Conservation (phyloP, 2,888 invertebrate species). For the Drosophila anceps region DNA sequence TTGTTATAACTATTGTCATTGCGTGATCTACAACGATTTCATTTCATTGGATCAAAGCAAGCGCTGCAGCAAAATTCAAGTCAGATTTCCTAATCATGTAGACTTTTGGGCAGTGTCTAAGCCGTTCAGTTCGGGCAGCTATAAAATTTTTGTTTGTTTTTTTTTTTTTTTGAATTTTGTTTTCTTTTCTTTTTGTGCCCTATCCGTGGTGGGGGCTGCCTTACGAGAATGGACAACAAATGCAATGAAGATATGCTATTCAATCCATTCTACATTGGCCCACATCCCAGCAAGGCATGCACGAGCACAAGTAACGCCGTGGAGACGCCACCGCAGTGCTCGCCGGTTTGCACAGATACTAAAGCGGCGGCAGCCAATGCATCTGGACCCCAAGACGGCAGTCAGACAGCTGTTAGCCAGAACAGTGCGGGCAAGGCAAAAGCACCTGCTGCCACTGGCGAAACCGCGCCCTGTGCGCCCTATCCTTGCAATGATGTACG, state of each 20-base stretch:
- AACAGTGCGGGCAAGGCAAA: background rate
- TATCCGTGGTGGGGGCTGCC: background rate
- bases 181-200: background rate
- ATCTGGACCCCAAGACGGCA: background rate
- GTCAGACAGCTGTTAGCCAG: background rate
- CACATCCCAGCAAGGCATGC: constrained; percentile 45
- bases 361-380: background rate
- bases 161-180: constrained; percentile 1
- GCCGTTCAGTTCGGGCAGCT: background rate
- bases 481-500: constrained; percentile 11
- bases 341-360: background rate
- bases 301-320: background rate
- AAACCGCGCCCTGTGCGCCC: background rate
- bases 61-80: background rate
- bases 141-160: constrained; percentile 5
- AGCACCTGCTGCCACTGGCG: background rate
- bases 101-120: background rate
- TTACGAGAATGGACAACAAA: background rate
- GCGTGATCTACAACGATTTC: too few relatives aligned
- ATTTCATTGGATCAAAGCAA: background rate
- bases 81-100: background rate
- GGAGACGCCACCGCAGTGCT: background rate
- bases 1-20: too few relatives aligned
- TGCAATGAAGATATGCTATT: constrained; percentile 19
- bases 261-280: constrained; percentile 54